Evolutionary conservation across 2,797 vertebrate species (phyloP).

Genomic region (Xyrichtys novacula): DNA sequence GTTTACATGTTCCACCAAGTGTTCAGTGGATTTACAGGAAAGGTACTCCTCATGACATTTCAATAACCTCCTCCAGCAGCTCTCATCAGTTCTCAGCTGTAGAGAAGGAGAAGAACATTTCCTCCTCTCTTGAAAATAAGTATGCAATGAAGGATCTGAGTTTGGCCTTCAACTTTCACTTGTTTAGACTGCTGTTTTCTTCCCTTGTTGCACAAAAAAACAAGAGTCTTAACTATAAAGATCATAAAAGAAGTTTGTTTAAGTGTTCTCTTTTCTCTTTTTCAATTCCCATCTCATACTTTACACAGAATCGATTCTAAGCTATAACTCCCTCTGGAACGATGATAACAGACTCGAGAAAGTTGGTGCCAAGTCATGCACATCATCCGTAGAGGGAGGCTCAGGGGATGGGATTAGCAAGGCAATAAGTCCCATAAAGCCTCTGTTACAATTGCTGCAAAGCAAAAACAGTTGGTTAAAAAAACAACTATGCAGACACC

Average conservation of each 20-base stretch:
- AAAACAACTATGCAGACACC: slow-evolving; percentile 47
- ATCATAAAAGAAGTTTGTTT: background rate
- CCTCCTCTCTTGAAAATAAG: background rate
- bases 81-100: background rate
- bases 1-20: background rate
- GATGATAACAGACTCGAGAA: slow-evolving; percentile 18
- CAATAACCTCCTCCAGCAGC: background rate
- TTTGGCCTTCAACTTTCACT: background rate
- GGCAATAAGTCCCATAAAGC: slow-evolving; percentile 30
- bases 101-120: background rate
- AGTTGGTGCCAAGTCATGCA: slow-evolving; percentile 37
- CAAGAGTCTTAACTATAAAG: slow-evolving; percentile 3
- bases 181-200: background rate
- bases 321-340: slow-evolving; percentile 18
- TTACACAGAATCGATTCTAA: slow-evolving; percentile 23
- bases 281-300: slow-evolving; percentile 16
- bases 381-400: slow-evolving; percentile 34
- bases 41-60: background rate
- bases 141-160: background rate
- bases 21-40: background rate
- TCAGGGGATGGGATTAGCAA: slow-evolving; percentile 42
- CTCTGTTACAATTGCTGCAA: slow-evolving; percentile 23
- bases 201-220: slow-evolving; percentile 2
- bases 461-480: slow-evolving; percentile 41
- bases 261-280: slow-evolving; percentile 17